A percentile compares a stretch with the other conserved stretches of the same genome.
Evolutionary conservation across 2,888 invertebrate species (phyloP).

Genomic region (Ormyrus rosae): DNA sequence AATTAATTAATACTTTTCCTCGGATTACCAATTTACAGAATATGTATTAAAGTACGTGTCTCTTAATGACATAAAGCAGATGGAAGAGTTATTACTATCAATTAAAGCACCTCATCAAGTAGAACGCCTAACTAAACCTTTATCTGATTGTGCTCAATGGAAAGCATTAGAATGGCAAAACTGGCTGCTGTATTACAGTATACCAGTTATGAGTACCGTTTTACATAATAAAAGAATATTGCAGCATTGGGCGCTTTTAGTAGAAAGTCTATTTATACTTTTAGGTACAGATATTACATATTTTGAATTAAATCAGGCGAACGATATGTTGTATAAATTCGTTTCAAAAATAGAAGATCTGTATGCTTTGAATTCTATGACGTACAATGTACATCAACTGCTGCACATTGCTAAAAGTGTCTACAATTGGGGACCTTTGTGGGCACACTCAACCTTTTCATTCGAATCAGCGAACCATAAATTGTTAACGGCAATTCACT

Average conservation of each 20-base stretch:
- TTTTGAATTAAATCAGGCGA: conserved; percentile 52
- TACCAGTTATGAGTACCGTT: conserved; percentile 40
- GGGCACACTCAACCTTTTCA: conserved; percentile 45
- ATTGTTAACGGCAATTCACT: not conserved
- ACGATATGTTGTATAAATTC: conserved; percentile 3
- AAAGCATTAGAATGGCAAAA: conserved; percentile 55
- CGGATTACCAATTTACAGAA: conserved; percentile 47
- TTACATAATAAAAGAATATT: conserved; percentile 22
- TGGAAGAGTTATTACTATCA: conserved; percentile 23
- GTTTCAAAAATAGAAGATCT: conserved; percentile 28
- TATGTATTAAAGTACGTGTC: conserved; percentile 35
- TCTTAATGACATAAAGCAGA: conserved; percentile 7
- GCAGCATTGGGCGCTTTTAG: not conserved
- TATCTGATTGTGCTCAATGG: conserved; percentile 38
- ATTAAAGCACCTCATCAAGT: conserved; percentile 42
- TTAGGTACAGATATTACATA: conserved; percentile 29
- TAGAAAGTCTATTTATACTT: too few species aligned
- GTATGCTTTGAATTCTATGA: conserved; percentile 50
- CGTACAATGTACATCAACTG: conserved; percentile 57
- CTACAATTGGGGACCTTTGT: conserved; percentile 58
- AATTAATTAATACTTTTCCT: too few species aligned
- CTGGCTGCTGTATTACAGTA: conserved; percentile 58
- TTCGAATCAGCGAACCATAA: not conserved
- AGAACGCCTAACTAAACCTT: conserved; percentile 31
- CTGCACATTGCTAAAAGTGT: conserved; percentile 57